Conservation (phyloP, 2,888 invertebrate species). For the Lordiphosa fenestrarum region DNA sequence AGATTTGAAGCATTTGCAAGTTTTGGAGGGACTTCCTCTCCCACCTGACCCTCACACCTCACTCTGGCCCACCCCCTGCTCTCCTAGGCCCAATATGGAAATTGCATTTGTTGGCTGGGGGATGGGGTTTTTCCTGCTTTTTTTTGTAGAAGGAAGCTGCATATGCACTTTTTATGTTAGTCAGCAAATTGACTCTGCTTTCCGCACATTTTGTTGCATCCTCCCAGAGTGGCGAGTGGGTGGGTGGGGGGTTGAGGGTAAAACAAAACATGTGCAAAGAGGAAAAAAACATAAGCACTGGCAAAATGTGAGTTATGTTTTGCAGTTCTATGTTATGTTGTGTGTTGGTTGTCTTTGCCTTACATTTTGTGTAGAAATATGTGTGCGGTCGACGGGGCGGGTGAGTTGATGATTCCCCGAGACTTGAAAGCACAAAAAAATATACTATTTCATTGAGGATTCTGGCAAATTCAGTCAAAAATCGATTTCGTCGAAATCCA, state of each 20-base stretch:
- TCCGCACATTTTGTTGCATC: slow-evolving; percentile 49
- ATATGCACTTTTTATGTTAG: slow-evolving; percentile 52
- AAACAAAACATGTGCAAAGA: background rate
- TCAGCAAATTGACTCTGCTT: slow-evolving; percentile 58
- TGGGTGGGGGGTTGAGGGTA: slow-evolving; percentile 2
- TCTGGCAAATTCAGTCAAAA: no score
- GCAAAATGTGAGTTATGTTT: slow-evolving; percentile 30
- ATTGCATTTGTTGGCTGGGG: slow-evolving; percentile 33
- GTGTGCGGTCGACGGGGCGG: no score
- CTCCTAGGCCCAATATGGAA: slow-evolving; percentile 30
- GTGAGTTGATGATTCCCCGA: no score
- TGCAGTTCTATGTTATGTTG: slow-evolving; percentile 3
- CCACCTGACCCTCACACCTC: no score
- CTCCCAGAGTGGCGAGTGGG: slow-evolving; percentile 10
- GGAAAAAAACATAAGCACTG: slow-evolving; percentile 10
- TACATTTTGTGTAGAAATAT: background rate
- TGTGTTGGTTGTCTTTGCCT: slow-evolving; percentile 1
- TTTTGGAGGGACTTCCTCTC: background rate
- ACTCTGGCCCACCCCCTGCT: background rate
- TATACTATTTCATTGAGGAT: no score
- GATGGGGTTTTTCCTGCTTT: background rate
- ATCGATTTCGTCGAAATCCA: no score
- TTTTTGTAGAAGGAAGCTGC: slow-evolving; percentile 10
- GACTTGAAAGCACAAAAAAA: no score
- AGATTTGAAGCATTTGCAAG: slow-evolving; percentile 50